These are phyloP conservation scores for Trogon surrucura DNA, from an alignment of 2,113 vertebrate species.

Conservation along the genomic window DNA sequence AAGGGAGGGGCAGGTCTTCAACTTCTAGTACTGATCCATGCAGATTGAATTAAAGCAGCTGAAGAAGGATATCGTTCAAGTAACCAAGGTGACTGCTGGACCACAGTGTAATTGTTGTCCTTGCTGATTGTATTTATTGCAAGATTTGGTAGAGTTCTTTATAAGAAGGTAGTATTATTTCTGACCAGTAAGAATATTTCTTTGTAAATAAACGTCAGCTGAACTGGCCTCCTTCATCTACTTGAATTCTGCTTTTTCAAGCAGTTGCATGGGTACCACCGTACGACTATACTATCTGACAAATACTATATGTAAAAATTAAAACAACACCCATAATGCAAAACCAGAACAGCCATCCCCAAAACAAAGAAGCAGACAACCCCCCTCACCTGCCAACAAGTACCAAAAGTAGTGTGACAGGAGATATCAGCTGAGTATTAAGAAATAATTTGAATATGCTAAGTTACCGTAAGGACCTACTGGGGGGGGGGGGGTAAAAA, in stretches of 20 bases:
- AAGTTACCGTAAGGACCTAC: background rate
- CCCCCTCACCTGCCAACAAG: fast-evolving
- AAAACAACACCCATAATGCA: background rate
- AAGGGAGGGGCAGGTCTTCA: background rate
- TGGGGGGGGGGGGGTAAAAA: background rate
- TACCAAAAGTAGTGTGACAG: background rate
- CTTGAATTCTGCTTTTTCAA: background rate
- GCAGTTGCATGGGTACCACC: background rate
- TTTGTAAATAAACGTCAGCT: background rate
- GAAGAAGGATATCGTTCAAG: background rate
- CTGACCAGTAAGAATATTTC: background rate
- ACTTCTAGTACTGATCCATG: background rate
- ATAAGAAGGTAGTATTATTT: background rate
- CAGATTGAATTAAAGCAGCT: background rate
- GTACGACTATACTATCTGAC: background rate
- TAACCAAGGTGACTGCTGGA: background rate
- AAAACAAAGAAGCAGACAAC: background rate
- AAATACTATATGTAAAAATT: background rate
- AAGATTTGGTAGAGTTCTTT: background rate
- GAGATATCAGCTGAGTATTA: background rate
- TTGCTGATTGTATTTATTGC: background rate
- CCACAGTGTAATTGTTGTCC: background rate
- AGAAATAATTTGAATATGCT: background rate
- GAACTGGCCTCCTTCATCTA: background rate
- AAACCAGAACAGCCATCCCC: background rate